Evolutionary conservation across 2,113 vertebrate species (phyloP), one percentile per base, ranked within the genome.

Genomic region (Cololabis saira): DNA sequence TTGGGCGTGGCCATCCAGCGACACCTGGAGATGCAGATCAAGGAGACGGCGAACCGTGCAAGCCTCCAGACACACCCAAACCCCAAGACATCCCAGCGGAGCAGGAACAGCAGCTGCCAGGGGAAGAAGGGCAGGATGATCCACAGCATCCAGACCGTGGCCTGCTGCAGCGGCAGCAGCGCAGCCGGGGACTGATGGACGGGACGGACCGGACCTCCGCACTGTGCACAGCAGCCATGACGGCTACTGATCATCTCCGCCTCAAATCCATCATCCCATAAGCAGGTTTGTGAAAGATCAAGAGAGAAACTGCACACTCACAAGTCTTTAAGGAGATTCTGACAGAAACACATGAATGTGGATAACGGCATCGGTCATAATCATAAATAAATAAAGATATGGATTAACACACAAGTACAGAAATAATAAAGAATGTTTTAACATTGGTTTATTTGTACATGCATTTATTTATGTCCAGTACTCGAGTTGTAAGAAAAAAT

Each of bases 11-110:
- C 97, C 75, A 99, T 99, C 74, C 97, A 98, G 82, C 97, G 89
- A 74, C 97, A 99, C 79, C 91, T 99, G 0, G 96, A 98, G 83
- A 92, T 98, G 86, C 97, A 98, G 74, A 97, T 97, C 85, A 95
- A 95, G 74, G 96, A 97, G 58, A 89, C 93, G 71, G 76, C 92
- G 4, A 61, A 86, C 30, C 84, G 72, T 2, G 80, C 89, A 0
- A 78, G 84, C 45, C 91, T 88, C 62, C 58, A 91, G 19, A 56
- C 78, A 0, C 88, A 70, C 9, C 84, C 91, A 62, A 81, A 90
- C 65, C 80, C 80, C 17, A 59, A 14, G 56, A 73, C 68, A 1
- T 85, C 90, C 27, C 52, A n/a, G 22, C 83, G 82, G 24, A 75
- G 61, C 21, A 45, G 69, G 21, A 67, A 59, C 12, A 44, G 19